Percentiles rank a stretch among this genome's conserved stretches.
Evolutionary conservation across 1,140 invertebrate species (phyloP).

Genomic region (Bombus superbus): DNA sequence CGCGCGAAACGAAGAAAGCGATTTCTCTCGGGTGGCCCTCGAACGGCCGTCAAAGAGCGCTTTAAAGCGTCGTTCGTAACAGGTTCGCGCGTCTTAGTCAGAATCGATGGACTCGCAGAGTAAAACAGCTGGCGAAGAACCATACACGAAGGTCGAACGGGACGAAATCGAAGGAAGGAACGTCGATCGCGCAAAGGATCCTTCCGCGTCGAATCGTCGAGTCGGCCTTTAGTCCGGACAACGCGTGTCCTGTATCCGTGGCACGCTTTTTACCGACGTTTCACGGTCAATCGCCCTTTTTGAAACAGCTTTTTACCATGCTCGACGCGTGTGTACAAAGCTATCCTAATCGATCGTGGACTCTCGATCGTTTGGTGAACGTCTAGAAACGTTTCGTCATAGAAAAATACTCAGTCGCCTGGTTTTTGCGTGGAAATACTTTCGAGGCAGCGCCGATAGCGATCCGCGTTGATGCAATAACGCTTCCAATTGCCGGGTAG

Average conservation of each 20-base stretch:
- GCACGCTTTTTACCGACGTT: constrained; percentile 24
- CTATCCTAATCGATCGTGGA: not conserved
- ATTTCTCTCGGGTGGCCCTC: not conserved
- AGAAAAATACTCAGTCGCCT: too few species aligned
- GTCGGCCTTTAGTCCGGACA: constrained; percentile 20
- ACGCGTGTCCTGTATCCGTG: constrained; percentile 4
- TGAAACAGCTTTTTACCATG: constrained; percentile 10
- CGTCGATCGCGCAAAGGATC: not conserved
- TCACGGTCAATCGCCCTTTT: constrained; percentile 33
- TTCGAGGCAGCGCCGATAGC: too few species aligned
- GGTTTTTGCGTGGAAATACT: too few species aligned
- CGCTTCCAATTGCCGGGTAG: too few species aligned
- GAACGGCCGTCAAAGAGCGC: too few species aligned
- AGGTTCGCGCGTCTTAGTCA: not conserved
- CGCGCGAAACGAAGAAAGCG: not conserved
- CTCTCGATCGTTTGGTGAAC: not conserved
- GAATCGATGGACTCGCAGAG: not conserved
- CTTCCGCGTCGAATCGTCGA: constrained; percentile 34
- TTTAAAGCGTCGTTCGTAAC: not conserved
- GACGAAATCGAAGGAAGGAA: not conserved
- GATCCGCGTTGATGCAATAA: too few species aligned
- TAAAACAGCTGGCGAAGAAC: too few species aligned
- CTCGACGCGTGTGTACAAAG: constrained; percentile 10
- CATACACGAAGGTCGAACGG: not conserved
- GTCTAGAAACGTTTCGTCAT: too few species aligned